phyloP scores from a whole-genome alignment of 2,797 vertebrate genomes.

The Manis pentadactyla region DNA sequence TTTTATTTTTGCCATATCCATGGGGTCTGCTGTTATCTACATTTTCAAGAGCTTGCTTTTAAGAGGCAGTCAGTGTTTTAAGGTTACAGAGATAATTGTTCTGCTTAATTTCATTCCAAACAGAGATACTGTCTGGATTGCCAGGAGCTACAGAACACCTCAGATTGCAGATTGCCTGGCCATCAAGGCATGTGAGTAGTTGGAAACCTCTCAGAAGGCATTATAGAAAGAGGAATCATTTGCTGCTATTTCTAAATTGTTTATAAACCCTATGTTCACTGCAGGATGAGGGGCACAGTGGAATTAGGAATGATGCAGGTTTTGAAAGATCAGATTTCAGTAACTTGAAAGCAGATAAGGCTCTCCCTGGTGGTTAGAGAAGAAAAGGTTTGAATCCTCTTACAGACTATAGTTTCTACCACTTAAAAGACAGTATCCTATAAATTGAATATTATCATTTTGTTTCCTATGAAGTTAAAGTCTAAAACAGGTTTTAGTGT shows the following conservation, averaged over 20 bases:
- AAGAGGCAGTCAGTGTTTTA: not conserved
- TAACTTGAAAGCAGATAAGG: not conserved
- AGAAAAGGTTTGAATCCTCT: not conserved
- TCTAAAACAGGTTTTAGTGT: not conserved
- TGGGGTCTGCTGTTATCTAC: not conserved
- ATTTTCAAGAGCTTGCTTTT: slow-evolving; percentile 26
- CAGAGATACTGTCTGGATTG: not conserved
- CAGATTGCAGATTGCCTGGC: not conserved
- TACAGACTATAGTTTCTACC: not conserved
- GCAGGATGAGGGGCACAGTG: not conserved
- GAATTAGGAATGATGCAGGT: not conserved
- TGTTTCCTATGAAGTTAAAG: not conserved
- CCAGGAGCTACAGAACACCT: not conserved
- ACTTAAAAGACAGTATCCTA: not conserved
- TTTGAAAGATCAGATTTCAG: slow-evolving; percentile 26
- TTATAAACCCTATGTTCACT: not conserved
- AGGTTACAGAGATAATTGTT: not conserved
- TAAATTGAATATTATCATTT: not conserved
- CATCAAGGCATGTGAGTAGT: not conserved
- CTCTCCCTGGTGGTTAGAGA: not conserved
- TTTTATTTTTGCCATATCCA: not conserved
- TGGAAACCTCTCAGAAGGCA: not conserved
- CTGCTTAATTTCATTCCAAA: not conserved
- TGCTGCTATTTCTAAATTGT: not conserved
- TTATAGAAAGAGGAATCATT: not conserved